These are phyloP conservation scores for Acrocephalus arundinaceus DNA, from an alignment of 2,113 vertebrate species.

Conservation along the genomic window DNA sequence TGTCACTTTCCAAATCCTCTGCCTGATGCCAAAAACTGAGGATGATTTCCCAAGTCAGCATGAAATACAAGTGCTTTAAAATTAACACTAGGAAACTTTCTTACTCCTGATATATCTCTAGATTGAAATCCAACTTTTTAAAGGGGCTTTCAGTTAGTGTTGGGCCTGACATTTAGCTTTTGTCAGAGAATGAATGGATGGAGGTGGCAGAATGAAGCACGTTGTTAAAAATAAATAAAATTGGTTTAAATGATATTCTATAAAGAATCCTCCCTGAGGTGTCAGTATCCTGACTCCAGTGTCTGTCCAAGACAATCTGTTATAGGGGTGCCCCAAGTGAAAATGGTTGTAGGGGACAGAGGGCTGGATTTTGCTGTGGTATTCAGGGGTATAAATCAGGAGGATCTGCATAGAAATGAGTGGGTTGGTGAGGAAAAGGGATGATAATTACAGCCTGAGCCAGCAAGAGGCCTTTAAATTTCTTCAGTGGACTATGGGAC, in stretches of 20 bases:
- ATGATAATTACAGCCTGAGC: neutral
- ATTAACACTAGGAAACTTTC: constrained; percentile 32
- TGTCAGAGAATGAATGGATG: neutral
- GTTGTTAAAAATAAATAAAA: constrained; percentile 30
- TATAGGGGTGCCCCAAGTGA: neutral
- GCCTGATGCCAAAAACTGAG: constrained; percentile 35
- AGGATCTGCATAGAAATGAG: neutral
- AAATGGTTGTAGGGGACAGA: neutral
- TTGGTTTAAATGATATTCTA: neutral
- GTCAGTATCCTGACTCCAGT: neutral
- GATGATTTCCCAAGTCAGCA: constrained; percentile 58
- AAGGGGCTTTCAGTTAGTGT: neutral
- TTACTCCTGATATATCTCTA: neutral
- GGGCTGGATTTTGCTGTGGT: neutral
- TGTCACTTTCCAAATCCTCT: constrained; percentile 53
- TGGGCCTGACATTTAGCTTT: constrained; percentile 8
- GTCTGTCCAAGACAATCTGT: neutral
- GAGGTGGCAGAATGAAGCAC: neutral
- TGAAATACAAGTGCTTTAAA: constrained; percentile 42
- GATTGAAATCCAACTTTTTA: neutral
- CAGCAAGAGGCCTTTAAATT: neutral
- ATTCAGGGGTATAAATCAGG: neutral
- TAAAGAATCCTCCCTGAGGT: neutral
- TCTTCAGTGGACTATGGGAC: neutral
- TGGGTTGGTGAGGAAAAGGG: neutral